Base-by-base conservation (phyloP, 53 echinoderm and acorn worm species). In the Arbacia lixula region DNA sequence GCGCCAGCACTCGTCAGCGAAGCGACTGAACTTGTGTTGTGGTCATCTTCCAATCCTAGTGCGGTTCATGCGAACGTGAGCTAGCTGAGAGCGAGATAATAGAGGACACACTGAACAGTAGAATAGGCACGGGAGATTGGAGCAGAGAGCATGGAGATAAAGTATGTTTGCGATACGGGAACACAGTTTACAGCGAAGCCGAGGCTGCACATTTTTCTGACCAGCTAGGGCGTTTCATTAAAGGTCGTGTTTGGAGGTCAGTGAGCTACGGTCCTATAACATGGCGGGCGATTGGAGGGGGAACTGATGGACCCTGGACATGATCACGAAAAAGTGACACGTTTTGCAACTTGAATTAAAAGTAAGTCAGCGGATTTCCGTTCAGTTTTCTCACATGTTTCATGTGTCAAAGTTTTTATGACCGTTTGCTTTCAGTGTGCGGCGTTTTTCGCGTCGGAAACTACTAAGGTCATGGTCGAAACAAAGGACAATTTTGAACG, bases 151-250 rank as follows among this genome's bases (percentile, higher is more conserved):
- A 65, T 62, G 31, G 16, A 61, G 57, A n/a, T n/a, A n/a, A n/a
- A n/a, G n/a, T n/a, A n/a, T n/a, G n/a, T n/a, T n/a, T n/a, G n/a
- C n/a, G n/a, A n/a, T n/a, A n/a, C n/a, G n/a, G n/a, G n/a, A 56
- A 5, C 31, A 63, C 9, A 5, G 6, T n/a, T n/a, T n/a, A n/a
- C n/a, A n/a, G 2, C 25, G 26, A 28, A 69, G 42, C 69, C 69
- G 38, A 28, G 41, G 38, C 51, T n/a, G 74, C 34, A 60, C 56
- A 60, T 77, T 77, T n/a, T 77, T 77, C 56, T 60, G 78, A 77
- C 78, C 78, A 77, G 78, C 78, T 77, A 77, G 78, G 60, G 78
- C 60, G 78, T 77, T 76, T 77, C 57, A 58, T 60, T 58, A 77
- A 27, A 77, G 78, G 78, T 77, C 78, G 22, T 14, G 3, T 58